These are phyloP conservation scores for Patella pellucida DNA, from an alignment of 2,888 invertebrate genomes.

Conservation along the genomic window DNA sequence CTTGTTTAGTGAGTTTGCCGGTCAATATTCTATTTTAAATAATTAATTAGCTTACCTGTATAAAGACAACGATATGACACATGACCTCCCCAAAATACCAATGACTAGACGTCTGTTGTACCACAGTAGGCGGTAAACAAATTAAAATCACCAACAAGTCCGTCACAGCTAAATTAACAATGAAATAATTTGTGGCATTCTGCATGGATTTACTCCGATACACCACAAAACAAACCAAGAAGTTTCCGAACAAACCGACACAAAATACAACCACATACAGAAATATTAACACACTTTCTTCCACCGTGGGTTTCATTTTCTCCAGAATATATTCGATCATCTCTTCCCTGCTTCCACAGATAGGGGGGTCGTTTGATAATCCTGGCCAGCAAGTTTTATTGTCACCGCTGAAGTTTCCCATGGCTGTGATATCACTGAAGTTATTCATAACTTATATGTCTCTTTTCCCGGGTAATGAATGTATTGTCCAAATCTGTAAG, in stretches of 20 bases:
- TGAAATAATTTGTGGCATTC: neutral
- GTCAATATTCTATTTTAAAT: too few relatives aligned
- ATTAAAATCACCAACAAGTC: neutral
- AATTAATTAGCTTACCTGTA: neutral
- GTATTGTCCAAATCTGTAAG: too few relatives aligned
- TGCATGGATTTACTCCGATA: neutral
- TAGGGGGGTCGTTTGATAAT: neutral
- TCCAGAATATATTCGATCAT: neutral
- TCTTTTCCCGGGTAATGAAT: too few relatives aligned
- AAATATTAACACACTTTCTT: neutral
- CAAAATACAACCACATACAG: neutral
- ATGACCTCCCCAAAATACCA: slow-evolving; percentile 4
- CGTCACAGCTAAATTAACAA: slow-evolving; percentile 1
- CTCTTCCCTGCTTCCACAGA: neutral
- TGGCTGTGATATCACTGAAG: neutral
- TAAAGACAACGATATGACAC: neutral
- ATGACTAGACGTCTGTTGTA: neutral
- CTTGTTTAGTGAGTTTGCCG: too few relatives aligned
- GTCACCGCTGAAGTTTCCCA: neutral
- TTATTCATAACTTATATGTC: too few relatives aligned
- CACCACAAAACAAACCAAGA: slow-evolving; percentile 2
- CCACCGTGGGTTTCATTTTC: neutral
- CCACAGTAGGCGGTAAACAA: neutral
- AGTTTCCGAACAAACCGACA: neutral
- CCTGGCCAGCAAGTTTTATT: neutral